A percentile compares a stretch with the other conserved stretches of the same genome.
These are phyloP conservation scores for Osmoderma eremita DNA, from an alignment of 2,888 invertebrate species.

Conservation along the genomic window DNA sequence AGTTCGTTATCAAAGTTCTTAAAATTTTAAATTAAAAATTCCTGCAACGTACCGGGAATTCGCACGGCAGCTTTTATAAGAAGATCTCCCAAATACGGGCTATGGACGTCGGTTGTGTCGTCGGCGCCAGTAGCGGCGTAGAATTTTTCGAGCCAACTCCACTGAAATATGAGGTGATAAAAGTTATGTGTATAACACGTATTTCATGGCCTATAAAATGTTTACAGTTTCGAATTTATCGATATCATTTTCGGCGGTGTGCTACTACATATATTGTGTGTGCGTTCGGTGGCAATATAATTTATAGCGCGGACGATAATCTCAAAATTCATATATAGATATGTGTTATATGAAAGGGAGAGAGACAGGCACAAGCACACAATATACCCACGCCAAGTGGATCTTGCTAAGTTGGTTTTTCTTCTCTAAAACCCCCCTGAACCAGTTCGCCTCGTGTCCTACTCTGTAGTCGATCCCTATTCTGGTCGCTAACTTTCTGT, in stretches of 20 bases:
- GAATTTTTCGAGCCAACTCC: constrained; percentile 14
- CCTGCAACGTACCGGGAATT: background rate
- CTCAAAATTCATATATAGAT: constrained; percentile 28
- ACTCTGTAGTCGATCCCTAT: too few species aligned
- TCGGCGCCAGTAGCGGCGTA: background rate
- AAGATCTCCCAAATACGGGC: background rate
- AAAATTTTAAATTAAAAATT: constrained; percentile 11
- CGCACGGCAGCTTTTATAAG: background rate
- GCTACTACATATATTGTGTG: constrained; percentile 22
- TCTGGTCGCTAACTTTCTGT: too few species aligned
- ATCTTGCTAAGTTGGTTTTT: too few species aligned
- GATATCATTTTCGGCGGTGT: constrained; percentile 35
- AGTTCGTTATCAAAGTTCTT: background rate
- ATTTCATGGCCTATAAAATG: constrained; percentile 42
- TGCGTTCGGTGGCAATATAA: constrained; percentile 33
- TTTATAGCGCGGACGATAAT: constrained; percentile 39
- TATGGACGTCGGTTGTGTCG: background rate
- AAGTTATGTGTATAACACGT: constrained; percentile 40
- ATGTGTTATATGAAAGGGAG: too few species aligned
- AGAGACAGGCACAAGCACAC: background rate
- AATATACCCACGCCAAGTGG: background rate
- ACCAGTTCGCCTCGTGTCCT: too few species aligned
- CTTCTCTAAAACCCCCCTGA: too few species aligned
- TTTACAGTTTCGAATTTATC: constrained; percentile 43
- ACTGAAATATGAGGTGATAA: constrained; percentile 40